Evolutionary conservation across 2,113 vertebrate genomes (phyloP).

Genomic region (Syngnathus typhle): DNA sequence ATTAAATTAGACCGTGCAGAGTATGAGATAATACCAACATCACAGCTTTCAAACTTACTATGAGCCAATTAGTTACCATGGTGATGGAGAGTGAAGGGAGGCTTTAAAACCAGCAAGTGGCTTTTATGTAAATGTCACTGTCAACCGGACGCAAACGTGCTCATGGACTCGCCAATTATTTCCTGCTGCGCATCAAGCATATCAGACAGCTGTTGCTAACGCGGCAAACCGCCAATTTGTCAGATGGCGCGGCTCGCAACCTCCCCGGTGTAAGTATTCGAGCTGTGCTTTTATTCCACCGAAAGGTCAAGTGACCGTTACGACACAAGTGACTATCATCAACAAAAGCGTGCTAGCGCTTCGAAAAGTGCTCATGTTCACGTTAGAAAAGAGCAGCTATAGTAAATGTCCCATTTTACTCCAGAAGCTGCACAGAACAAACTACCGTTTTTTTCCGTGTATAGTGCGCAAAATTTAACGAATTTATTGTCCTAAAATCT

Average conservation of each 20-base stretch:
- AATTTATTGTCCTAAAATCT: too few relatives aligned
- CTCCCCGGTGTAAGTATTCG: neutral
- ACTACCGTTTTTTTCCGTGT: too few relatives aligned
- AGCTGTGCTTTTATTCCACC: neutral
- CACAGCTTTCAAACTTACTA: slow-evolving; percentile 21
- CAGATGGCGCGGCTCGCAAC: slow-evolving; percentile 10
- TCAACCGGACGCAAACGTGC: slow-evolving; percentile 5
- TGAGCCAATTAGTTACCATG: slow-evolving; percentile 53
- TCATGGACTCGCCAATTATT: slow-evolving; percentile 49
- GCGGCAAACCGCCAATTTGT: slow-evolving; percentile 35
- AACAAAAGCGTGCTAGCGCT: neutral
- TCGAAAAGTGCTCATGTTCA: slow-evolving; percentile 5
- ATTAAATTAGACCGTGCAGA: slow-evolving; percentile 12
- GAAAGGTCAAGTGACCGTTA: neutral
- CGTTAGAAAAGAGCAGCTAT: slow-evolving; percentile 6
- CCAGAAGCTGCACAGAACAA: neutral
- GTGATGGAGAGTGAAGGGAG: slow-evolving; percentile 27
- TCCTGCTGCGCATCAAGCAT: slow-evolving; percentile 47
- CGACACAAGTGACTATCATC: slow-evolving; percentile 7
- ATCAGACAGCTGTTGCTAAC: slow-evolving; percentile 39
- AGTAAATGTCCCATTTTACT: neutral
- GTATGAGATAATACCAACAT: slow-evolving; percentile 14
- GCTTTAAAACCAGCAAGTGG: slow-evolving; percentile 20
- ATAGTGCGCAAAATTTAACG: too few relatives aligned
- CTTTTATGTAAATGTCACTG: slow-evolving; percentile 11